Evolutionary conservation across 2,797 vertebrate genomes (phyloP), one percentile per base, ranked within the genome.

Genomic region (Lophius americanus): DNA sequence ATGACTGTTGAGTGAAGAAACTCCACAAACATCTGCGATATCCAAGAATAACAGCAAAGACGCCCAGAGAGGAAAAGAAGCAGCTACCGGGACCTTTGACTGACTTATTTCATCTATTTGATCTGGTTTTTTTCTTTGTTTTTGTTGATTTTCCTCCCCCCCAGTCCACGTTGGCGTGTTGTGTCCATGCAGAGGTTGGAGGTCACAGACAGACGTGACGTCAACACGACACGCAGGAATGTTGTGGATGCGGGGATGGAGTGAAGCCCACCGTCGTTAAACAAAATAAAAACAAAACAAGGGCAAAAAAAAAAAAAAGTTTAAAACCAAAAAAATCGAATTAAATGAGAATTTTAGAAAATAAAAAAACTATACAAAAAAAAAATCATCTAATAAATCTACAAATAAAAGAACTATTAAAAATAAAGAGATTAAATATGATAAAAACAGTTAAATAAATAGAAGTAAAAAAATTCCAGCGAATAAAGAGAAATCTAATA

Each of bases 141-240:
- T 7, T 53, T 63, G 23, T 23, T 23, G 23, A 23, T 23, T 1
- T 75, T 55, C 59, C 51, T 61, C 72, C 89, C 85, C 90, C 88
- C 54, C n/a, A 13, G 83, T 88, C 86, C 90, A 85, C 79, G 75
- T 84, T 83, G 80, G 33, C 63, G 67, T 81, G 77, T 80, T 89
- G 90, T 91, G 90, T 92, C 92, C 93, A 94, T 93, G 92, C 92
- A 93, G 85, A 90, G 79, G 83, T 91, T 71, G 81, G 82, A 93
- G 90, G 92, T 92, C 93, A 90, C 88, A 93, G 84, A 93, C 92
- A 93, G 87, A 93, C 81, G 92, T 91, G 91, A 92, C 90, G 78
- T 90, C 92, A 92, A 92, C 90, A 92, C 89, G 77, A 92, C 89
- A 92, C 92, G 75, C 84, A 91, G 90, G 83, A 80, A 88, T 85